Evolutionary conservation across 2,113 vertebrate genomes (phyloP), one percentile per base, ranked within the genome.

Genomic region (Anhinga anhinga): DNA sequence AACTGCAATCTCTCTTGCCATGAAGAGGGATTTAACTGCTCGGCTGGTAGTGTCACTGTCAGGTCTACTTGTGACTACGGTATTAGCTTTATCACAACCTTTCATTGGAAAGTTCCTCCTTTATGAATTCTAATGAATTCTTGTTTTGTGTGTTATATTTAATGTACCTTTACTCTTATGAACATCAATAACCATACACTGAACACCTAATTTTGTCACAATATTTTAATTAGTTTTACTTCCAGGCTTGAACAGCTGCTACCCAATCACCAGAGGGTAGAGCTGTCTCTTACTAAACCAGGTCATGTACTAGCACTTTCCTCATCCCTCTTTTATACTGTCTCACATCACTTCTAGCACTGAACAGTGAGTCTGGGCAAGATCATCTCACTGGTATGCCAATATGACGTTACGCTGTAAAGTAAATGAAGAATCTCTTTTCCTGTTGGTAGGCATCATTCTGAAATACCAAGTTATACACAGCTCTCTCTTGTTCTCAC

Each of bases 161-260:
- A 58, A 61, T 65, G 10, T 42, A 67, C n/a, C 15, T 89, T 86
- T 87, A 56, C 76, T 82, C 58, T 72, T 53, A 26, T 20, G 40
- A 74, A 61, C 52, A 59, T 83, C 44, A 63, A 23, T 71, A 86
- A 38, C 49, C 49, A 38, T 58, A 59, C 76, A 34, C 20, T 71
- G 58, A 88, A n/a, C 30, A 72, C 38, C 19, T 93, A 47, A 67
- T 81, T 78, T 86, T 70, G 30, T 90, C 76, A 82, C 80, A 91
- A 77, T 94, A 71, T 95, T 91, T 91, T 85, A 90, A 94, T 95
- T 95, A 95, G 81, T 69, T 96, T 95, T 96, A 92, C 72, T 82
- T 91, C 49, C 67, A 56, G 67, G 53, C 52, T 93, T 69, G 59
- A 97, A 63, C 80, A 94, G 87, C 93, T 95, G 86, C 71, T 95